Evolutionary conservation across 2,888 invertebrate species (phyloP).

Genomic region (Drosophila hamatofila): DNA sequence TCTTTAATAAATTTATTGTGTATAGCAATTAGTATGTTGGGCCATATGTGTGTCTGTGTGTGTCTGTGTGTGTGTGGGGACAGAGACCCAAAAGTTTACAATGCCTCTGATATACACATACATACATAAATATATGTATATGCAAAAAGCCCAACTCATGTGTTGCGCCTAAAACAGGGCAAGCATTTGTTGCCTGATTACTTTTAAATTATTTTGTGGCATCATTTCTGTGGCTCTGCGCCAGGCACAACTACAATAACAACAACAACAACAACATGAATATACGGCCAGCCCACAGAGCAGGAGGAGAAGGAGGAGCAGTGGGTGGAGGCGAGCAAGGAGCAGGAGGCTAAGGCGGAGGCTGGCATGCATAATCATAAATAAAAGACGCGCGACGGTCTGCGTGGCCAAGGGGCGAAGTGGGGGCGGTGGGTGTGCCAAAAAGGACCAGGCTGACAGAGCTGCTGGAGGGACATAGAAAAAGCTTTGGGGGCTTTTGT

Average conservation of each 20-base stretch:
- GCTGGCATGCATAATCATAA: slow-evolving; percentile 77
- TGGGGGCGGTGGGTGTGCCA: slow-evolving; percentile 3
- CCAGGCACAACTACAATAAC: slow-evolving; percentile 26
- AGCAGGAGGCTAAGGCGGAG: slow-evolving; percentile 22
- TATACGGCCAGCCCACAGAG: background rate
- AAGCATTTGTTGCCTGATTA: slow-evolving; percentile 83
- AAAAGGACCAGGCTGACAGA: slow-evolving; percentile 63
- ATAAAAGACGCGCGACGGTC: slow-evolving; percentile 67
- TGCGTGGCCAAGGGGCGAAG: background rate
- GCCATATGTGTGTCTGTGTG: slow-evolving; percentile 29
- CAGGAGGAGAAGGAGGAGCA: slow-evolving; percentile 11
- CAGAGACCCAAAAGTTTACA: slow-evolving; percentile 60
- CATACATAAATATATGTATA: background rate
- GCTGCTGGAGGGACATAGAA: slow-evolving; percentile 46
- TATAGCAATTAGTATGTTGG: slow-evolving; percentile 66
- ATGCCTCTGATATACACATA: slow-evolving; percentile 9
- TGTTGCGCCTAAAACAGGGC: slow-evolving; percentile 71
- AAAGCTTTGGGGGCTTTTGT: slow-evolving; percentile 67
- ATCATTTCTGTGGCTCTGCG: slow-evolving; percentile 80
- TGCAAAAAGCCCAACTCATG: slow-evolving; percentile 48
- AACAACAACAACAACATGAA: slow-evolving; percentile 9
- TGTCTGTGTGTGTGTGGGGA: slow-evolving; percentile 15
- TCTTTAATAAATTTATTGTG: slow-evolving; percentile 80
- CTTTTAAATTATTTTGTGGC: slow-evolving; percentile 85
- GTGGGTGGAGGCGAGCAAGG: background rate